A percentile compares a stretch with the other conserved stretches of the same genome.
phyloP scores from a whole-genome alignment of 2,888 invertebrate species.

The Marasmarcha lunaedactyla region DNA sequence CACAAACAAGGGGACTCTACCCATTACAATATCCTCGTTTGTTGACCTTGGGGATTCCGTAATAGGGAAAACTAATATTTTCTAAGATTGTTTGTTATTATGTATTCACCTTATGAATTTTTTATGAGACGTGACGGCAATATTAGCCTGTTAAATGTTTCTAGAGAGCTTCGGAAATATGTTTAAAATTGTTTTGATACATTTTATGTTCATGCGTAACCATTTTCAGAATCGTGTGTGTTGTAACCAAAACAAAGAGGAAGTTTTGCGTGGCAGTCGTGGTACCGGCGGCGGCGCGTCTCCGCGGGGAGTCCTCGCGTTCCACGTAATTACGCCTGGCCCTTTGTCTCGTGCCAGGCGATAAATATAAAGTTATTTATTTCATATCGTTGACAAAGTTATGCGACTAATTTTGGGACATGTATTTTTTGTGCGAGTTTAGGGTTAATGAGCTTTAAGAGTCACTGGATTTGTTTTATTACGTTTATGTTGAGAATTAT shows the following conservation, averaged over 20 bases:
- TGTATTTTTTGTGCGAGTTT: conserved; percentile 1
- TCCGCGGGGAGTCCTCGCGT: conserved; percentile 25
- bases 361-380: conserved; percentile 30
- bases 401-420: conserved; percentile 22
- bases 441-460: conserved; percentile 12
- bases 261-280: background rate
- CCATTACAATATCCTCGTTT: no score
- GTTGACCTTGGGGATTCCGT: no score
- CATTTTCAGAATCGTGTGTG: no score
- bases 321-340: conserved; percentile 44
- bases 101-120: no score
- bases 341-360: conserved; percentile 27
- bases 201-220: background rate
- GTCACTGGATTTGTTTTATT: conserved; percentile 6
- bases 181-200: no score
- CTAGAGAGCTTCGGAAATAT: no score
- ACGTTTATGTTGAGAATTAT: no score
- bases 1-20: no score
- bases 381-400: conserved; percentile 24
- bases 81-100: no score
- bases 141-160: no score
- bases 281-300: conserved; percentile 1
- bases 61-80: no score
- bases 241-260: background rate
- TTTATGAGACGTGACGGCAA: no score